These are phyloP conservation scores for Oscheius myriophilus DNA, from an alignment of 2,888 invertebrate species.

Conservation along the genomic window DNA sequence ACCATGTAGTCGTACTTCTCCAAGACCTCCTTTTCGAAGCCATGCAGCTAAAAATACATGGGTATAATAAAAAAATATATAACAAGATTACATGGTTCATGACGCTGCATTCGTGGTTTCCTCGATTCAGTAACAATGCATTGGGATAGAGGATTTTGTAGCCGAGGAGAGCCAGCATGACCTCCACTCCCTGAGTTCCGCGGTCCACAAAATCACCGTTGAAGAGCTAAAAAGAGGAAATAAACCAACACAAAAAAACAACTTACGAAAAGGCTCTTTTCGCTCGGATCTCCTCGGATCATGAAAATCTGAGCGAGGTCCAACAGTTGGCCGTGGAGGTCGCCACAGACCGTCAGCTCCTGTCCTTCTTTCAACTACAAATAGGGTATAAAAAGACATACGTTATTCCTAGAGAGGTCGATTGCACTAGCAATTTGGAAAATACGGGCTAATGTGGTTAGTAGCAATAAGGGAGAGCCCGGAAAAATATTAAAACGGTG, in stretches of 20 bases:
- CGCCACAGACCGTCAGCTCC: slow-evolving; percentile 95
- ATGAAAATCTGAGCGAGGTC: slow-evolving; percentile 77
- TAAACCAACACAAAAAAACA: slow-evolving; percentile 60
- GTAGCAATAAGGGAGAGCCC: no score
- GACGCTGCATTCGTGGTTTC: slow-evolving; percentile 95
- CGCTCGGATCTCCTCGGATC: no score
- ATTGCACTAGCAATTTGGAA: no score
- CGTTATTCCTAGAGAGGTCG: no score
- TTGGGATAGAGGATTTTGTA: slow-evolving; percentile 94
- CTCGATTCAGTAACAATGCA: slow-evolving; percentile 96
- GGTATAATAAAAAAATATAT: background rate
- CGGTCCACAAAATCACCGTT: slow-evolving; percentile 99
- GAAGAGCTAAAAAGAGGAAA: slow-evolving; percentile 78
- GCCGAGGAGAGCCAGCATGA: slow-evolving; percentile 94
- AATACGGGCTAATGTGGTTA: no score
- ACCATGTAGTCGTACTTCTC: slow-evolving; percentile 90
- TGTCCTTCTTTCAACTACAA: no score
- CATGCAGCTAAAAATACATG: slow-evolving; percentile 81
- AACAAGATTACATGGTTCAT: slow-evolving; percentile 80
- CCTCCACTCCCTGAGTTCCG: slow-evolving; percentile 98
- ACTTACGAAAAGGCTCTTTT: slow-evolving; percentile 77
- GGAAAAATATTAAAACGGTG: no score
- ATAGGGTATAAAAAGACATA: no score
- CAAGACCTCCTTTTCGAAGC: slow-evolving; percentile 96
- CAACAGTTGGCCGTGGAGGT: slow-evolving; percentile 97